phyloP scores from a whole-genome alignment of 1,140 invertebrate genomes.

The Propsilocerus akamusi region DNA sequence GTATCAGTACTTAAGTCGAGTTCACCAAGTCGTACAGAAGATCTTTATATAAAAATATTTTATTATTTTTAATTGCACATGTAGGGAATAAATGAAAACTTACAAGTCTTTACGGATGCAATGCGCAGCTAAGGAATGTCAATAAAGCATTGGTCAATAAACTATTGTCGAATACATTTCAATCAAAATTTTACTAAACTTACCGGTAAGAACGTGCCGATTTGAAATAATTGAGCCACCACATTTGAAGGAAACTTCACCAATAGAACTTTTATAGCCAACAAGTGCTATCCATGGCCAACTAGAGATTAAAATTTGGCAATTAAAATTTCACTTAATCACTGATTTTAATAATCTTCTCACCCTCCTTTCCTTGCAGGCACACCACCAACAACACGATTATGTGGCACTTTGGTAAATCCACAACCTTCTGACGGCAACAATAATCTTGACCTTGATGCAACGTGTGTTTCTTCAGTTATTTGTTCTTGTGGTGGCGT shows the following conservation, averaged over 20 bases:
- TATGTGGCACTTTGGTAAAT: constrained; percentile 12
- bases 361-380: constrained; percentile 15
- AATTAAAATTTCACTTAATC: too few relatives aligned
- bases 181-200: too few relatives aligned
- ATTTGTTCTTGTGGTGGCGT: neutral
- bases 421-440: constrained; percentile 22
- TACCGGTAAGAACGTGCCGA: constrained; percentile 10
- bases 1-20: constrained; percentile 17
- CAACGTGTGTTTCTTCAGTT: neutral
- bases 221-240: constrained; percentile 18
- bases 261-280: constrained; percentile 16
- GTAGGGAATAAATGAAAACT: constrained; percentile 7
- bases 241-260: constrained; percentile 16
- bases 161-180: too few relatives aligned
- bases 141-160: too few relatives aligned
- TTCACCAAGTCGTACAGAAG: constrained; percentile 19
- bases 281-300: constrained; percentile 21
- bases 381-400: constrained; percentile 25
- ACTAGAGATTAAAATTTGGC: neutral
- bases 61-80: constrained; percentile 1
- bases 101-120: constrained; percentile 17
- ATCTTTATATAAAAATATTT: constrained; percentile 6
- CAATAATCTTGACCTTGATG: constrained; percentile 11
- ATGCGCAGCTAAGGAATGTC: constrained; percentile 20
- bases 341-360: neutral